Evolutionary conservation across 2,797 vertebrate genomes (phyloP).

Genomic region (Lithobates pipiens): DNA sequence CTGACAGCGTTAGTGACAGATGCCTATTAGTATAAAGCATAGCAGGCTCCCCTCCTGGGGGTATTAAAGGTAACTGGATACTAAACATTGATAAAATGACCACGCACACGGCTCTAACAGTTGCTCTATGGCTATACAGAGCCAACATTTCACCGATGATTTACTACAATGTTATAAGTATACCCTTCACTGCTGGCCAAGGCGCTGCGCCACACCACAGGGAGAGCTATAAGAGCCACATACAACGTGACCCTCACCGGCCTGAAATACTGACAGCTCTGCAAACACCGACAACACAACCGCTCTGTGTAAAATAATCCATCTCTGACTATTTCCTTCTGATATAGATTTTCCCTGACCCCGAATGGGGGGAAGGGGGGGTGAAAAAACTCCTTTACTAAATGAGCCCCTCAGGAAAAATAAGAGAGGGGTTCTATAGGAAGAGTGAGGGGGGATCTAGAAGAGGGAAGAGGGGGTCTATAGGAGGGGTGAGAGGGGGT

Average conservation of each 20-base stretch:
- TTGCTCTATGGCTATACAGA: conserved; percentile 61
- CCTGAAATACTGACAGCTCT: neutral
- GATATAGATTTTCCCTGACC: neutral
- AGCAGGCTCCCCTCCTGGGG: conserved; percentile 64
- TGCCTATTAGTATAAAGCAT: conserved; percentile 64
- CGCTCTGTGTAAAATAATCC: neutral
- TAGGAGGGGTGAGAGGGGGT: too few relatives aligned
- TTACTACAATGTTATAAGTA: conserved; percentile 54
- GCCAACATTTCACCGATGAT: conserved; percentile 55
- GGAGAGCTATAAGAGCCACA: neutral
- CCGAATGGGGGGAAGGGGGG: too few relatives aligned
- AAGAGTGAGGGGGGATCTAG: too few relatives aligned
- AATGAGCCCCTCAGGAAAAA: too few relatives aligned
- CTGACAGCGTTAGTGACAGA: conserved; percentile 69
- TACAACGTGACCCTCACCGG: neutral
- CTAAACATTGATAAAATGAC: conserved; percentile 63
- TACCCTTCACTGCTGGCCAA: conserved; percentile 38
- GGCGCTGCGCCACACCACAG: neutral
- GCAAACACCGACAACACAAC: neutral
- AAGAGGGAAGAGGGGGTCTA: too few relatives aligned
- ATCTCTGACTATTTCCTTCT: neutral
- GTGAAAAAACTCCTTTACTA: too few relatives aligned
- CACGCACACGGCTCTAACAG: conserved; percentile 60
- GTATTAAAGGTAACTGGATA: conserved; percentile 68
- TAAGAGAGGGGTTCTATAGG: too few relatives aligned